Evolutionary conservation across 2,888 invertebrate genomes (phyloP).

Genomic region (Cheilosia pagana): DNA sequence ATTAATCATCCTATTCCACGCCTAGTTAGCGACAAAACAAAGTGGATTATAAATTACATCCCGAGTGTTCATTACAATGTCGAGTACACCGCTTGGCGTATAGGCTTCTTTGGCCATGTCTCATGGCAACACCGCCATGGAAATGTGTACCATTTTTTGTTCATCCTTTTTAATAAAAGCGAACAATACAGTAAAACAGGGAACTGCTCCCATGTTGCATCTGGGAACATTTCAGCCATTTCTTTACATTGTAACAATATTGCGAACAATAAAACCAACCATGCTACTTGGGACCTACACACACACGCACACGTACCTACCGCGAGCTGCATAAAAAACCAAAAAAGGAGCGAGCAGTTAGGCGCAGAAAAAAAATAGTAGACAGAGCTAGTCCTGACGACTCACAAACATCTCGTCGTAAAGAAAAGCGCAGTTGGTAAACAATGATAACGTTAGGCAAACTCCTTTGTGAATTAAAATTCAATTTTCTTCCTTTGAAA

Average conservation of each 20-base stretch:
- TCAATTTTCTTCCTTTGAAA: slow-evolving; percentile 74
- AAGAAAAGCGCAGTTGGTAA: slow-evolving; percentile 75
- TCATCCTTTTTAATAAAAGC: slow-evolving; percentile 49
- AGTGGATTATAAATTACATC: slow-evolving; percentile 65
- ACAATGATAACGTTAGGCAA: slow-evolving; percentile 75
- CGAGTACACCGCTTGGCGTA: not conserved
- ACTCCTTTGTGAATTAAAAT: slow-evolving; percentile 75
- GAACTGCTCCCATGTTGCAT: slow-evolving; percentile 65
- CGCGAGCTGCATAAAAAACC: slow-evolving; percentile 42
- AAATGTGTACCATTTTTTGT: not conserved
- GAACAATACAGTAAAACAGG: slow-evolving; percentile 27
- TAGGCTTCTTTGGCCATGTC: not conserved
- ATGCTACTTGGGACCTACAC: slow-evolving; percentile 62
- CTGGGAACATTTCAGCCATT: slow-evolving; percentile 53
- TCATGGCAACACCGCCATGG: slow-evolving; percentile 13
- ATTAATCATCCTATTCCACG: no score
- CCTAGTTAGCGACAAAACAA: slow-evolving; percentile 35
- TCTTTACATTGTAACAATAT: slow-evolving; percentile 58
- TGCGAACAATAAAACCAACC: slow-evolving; percentile 70
- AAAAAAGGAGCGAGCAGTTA: slow-evolving; percentile 37
- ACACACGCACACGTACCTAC: slow-evolving; percentile 25
- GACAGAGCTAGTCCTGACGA: slow-evolving; percentile 13
- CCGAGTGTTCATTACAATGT: slow-evolving; percentile 49
- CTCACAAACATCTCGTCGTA: slow-evolving; percentile 41
- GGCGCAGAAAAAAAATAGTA: slow-evolving; percentile 10